phyloP scores from a whole-genome alignment of 2,797 vertebrate genomes.

The Cyclura pinguis region DNA sequence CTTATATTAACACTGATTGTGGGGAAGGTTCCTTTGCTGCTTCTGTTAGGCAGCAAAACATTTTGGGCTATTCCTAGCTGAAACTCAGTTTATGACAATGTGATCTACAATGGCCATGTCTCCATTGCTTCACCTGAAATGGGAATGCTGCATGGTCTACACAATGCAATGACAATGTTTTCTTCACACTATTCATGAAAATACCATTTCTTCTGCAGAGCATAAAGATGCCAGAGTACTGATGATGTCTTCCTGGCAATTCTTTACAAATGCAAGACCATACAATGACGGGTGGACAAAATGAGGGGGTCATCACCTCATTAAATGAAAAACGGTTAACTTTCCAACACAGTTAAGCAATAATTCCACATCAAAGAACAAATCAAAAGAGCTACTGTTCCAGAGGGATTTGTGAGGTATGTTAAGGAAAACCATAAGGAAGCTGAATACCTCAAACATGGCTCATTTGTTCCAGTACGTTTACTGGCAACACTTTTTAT shows the following conservation, averaged over 20 bases:
- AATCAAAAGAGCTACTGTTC: conserved; percentile 14
- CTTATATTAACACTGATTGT: neutral
- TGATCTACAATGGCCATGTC: neutral
- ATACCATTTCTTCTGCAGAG: neutral
- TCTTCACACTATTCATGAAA: neutral
- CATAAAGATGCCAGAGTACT: neutral
- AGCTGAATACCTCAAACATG: conserved; percentile 3
- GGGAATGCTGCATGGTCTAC: neutral
- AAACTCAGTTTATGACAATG: neutral
- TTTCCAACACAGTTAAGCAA: conserved; percentile 28
- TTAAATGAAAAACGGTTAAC: conserved; percentile 23
- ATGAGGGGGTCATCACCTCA: conserved; percentile 17
- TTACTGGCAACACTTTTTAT: conserved; percentile 21
- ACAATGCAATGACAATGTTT: neutral
- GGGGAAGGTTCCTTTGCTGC: neutral
- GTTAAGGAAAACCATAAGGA: conserved; percentile 28
- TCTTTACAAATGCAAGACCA: conserved; percentile 6
- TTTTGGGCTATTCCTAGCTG: neutral
- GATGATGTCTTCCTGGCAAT: conserved; percentile 2
- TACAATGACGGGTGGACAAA: conserved; percentile 16
- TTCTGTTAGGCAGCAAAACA: neutral
- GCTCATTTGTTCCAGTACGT: conserved; percentile 25
- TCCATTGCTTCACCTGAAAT: neutral
- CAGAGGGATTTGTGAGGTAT: conserved; percentile 15
- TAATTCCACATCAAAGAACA: conserved; percentile 24